phyloP scores from a whole-genome alignment of 2,888 invertebrate species.

The Piscicola geometra region DNA sequence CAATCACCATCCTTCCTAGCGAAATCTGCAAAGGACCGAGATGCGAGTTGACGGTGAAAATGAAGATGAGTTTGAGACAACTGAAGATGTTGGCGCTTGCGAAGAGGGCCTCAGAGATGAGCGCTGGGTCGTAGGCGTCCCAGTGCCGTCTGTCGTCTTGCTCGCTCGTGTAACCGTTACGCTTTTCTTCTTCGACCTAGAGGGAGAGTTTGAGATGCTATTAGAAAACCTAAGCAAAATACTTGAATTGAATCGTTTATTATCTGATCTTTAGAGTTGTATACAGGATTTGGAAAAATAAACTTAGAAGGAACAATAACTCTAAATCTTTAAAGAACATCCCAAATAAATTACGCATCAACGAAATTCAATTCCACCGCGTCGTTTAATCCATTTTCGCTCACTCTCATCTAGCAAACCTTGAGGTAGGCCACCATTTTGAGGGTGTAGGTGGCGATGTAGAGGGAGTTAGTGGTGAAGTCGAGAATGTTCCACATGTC shows the following conservation, averaged over 20 bases:
- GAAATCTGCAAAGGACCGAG: slow-evolving; percentile 87
- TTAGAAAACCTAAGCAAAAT: no score
- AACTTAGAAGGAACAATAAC: no score
- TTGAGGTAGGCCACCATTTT: slow-evolving; percentile 89
- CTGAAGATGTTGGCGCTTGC: slow-evolving; percentile 96
- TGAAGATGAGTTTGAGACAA: slow-evolving; percentile 81
- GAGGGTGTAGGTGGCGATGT: slow-evolving; percentile 91
- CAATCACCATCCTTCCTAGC: slow-evolving; percentile 69
- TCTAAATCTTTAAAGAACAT: no score
- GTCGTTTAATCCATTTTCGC: no score
- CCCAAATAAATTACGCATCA: no score
- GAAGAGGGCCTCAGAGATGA: slow-evolving; percentile 72
- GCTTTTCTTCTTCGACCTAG: slow-evolving; percentile 42
- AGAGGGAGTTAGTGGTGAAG: slow-evolving; percentile 94
- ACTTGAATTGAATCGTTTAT: no score
- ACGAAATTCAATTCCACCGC: no score
- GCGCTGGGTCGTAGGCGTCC: slow-evolving; percentile 98
- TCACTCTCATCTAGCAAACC: no score
- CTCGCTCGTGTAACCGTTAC: slow-evolving; percentile 29
- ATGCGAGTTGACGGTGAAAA: slow-evolving; percentile 88
- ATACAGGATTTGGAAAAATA: no score
- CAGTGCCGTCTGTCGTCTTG: slow-evolving; percentile 69
- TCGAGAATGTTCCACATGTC: slow-evolving; percentile 99
- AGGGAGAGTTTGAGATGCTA: no score
- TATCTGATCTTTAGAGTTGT: no score